Conservation (phyloP, 2,113 vertebrate genomes). For the Pontoporia blainvillei region DNA sequence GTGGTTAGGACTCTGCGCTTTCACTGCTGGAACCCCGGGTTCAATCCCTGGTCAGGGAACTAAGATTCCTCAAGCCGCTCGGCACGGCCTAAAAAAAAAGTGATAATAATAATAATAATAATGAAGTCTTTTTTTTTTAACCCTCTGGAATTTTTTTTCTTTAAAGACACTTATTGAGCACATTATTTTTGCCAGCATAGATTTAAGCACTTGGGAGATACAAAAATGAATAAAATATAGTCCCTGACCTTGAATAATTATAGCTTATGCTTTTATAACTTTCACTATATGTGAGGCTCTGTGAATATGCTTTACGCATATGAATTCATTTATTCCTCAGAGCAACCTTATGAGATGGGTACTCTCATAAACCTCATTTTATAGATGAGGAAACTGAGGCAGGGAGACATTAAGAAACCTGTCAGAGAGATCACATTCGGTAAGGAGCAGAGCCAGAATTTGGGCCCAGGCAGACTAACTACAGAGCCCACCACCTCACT, state of each 20-base stretch:
- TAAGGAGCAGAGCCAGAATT: not conserved
- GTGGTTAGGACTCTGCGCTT: not conserved
- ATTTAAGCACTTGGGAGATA: not conserved
- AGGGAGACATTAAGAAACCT: not conserved
- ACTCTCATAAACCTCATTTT: not conserved
- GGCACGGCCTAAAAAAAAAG: too few species aligned
- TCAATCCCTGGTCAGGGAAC: not conserved
- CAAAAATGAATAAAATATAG: not conserved
- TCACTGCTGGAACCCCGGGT: not conserved
- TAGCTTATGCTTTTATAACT: not conserved
- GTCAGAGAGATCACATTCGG: not conserved
- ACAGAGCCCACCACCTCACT: not conserved
- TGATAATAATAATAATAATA: too few species aligned
- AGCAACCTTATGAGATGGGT: not conserved
- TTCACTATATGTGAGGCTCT: not conserved
- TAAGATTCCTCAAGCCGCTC: not conserved
- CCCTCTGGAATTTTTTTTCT: not conserved
- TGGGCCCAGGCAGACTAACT: not conserved
- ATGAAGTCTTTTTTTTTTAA: not conserved
- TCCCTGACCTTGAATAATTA: not conserved
- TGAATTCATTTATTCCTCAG: not conserved
- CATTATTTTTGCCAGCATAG: not conserved
- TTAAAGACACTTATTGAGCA: not conserved
- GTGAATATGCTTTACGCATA: too few species aligned
- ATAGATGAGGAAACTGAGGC: not conserved